Evolutionary conservation across 2,888 invertebrate genomes (phyloP), one percentile per base, ranked within the genome.

Genomic region (Sphaeridia pumilis): DNA sequence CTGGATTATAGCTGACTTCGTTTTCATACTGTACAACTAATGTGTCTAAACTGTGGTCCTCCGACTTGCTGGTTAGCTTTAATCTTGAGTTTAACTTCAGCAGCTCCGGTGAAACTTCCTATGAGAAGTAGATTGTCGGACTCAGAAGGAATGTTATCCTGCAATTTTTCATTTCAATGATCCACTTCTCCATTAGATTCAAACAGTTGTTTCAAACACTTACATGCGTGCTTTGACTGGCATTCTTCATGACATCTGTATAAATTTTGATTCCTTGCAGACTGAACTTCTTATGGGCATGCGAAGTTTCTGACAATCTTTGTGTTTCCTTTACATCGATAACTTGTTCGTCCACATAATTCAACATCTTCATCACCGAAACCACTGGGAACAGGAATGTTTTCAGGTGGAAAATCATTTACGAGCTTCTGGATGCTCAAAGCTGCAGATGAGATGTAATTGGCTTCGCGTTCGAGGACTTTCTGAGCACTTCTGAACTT

Each of bases 401-500:
- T 50, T 3, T 44, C 36, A 3, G 49, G 45, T 2, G 61, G 54
- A 45, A 58, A 62, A 49, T 75, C 77, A 59, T 79, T 78, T 2
- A 87, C 74, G 21, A 81, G 80, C 55, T 78, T 77, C 67, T 90
- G 88, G n/a, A 92, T 73, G 61, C 89, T 88, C 47, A 76, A 75
- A 0, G 86, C 83, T 0, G 82, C 80, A 58, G 80, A 79, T 63
- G 87, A 84, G 2, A 94, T 85, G 69, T 92, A 87, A 1, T 90
- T 83, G 0, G 87, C 87, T 70, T 92, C 95, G 54, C 94, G 78
- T 68, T 97, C 97, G 54, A 98, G 74, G 12, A 84, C 83, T 67
- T 95, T 92, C 72, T 98, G 97, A 2, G 94, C 89, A 43, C 85
- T 82, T 51, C 97, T 83, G 71, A 95, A 98, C 67, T 88, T 89